phyloP scores from a whole-genome alignment of 2,888 invertebrate genomes.

The Rhagium mordax region DNA sequence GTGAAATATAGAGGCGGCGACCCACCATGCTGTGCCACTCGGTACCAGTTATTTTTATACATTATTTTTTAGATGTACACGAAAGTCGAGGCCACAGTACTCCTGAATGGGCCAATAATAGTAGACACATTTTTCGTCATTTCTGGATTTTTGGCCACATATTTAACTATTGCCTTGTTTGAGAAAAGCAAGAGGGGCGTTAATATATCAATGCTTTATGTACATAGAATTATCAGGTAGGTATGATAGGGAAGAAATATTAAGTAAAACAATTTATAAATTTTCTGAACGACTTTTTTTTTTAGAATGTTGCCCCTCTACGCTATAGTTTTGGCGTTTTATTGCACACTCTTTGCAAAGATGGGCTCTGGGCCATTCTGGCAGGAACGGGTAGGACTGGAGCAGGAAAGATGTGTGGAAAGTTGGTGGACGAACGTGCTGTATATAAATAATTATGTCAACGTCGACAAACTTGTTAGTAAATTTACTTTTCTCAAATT shows the following conservation, averaged over 20 bases:
- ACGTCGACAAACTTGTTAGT: conserved; percentile 75
- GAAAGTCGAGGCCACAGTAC: conserved; percentile 65
- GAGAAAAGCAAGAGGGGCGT: conserved; percentile 58
- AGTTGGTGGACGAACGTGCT: conserved; percentile 83
- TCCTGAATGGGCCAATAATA: conserved; percentile 77
- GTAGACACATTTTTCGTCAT: conserved; percentile 80
- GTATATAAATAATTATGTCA: conserved; percentile 81
- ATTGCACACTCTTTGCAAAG: conserved; percentile 80
- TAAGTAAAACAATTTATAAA: too few relatives aligned
- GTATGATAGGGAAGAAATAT: background rate
- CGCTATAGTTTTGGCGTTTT: conserved; percentile 79
- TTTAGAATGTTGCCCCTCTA: conserved; percentile 82
- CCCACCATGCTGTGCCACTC: too few relatives aligned
- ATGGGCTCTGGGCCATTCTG: conserved; percentile 83
- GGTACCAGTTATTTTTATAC: too few relatives aligned
- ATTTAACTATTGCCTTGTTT: conserved; percentile 71
- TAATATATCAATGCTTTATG: conserved; percentile 75
- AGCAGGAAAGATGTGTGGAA: conserved; percentile 73
- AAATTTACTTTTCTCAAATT: too few relatives aligned
- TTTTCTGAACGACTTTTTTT: too few relatives aligned
- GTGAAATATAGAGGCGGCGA: too few relatives aligned
- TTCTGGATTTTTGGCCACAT: conserved; percentile 79
- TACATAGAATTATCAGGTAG: conserved; percentile 79
- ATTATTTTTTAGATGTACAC: conserved; percentile 58
- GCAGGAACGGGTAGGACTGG: conserved; percentile 73